Evolutionary conservation across 2,797 vertebrate species (phyloP).

Genomic region (Peromyscus aztecus): DNA sequence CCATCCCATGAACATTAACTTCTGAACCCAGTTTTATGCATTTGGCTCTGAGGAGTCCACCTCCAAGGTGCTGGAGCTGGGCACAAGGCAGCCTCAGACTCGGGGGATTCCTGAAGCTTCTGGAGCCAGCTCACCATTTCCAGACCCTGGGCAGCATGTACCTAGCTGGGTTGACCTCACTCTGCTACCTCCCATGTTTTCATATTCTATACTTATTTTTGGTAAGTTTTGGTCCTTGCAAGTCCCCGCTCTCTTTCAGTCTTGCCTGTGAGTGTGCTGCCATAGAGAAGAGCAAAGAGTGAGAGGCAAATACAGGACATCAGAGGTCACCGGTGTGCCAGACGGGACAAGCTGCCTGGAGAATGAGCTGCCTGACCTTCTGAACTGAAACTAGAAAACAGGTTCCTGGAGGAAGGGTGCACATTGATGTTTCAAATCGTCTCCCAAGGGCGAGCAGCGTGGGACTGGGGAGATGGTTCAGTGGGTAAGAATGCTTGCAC

Average conservation of each 20-base stretch:
- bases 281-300: background rate
- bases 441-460: background rate
- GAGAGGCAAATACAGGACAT: rapidly evolving
- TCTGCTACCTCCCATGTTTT: rapidly evolving
- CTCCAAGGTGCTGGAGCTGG: background rate
- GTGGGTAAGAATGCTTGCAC: background rate
- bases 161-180: rapidly evolving
- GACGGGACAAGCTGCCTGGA: rapidly evolving
- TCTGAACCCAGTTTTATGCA: background rate
- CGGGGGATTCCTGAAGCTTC: background rate
- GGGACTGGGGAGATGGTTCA: background rate
- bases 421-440: background rate
- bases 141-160: rapidly evolving
- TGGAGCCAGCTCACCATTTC: rapidly evolving
- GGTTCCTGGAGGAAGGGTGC: background rate
- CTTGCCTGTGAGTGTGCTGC: rapidly evolving
- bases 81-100: background rate
- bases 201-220: rapidly evolving
- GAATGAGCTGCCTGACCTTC: rapidly evolving
- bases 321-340: rapidly evolving
- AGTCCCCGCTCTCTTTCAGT: rapidly evolving
- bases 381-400: background rate
- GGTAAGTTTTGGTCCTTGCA: background rate
- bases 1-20: background rate
- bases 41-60: background rate